Evolutionary conservation across 2,888 invertebrate genomes (phyloP), one percentile per base, ranked within the genome.

Genomic region (Eupithecia pulchellata): DNA sequence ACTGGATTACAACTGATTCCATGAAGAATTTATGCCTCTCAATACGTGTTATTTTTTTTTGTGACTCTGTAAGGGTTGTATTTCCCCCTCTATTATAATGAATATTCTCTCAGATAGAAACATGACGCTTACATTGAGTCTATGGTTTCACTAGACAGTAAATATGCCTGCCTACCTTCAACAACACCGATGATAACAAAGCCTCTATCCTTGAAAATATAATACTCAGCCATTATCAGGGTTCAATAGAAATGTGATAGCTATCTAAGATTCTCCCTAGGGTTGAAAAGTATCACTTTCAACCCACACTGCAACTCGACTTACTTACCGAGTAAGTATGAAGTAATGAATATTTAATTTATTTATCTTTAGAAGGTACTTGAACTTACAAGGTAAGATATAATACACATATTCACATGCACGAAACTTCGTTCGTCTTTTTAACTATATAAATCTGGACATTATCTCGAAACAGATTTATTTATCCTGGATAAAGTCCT

Each of bases 401-500:
- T 39, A 39, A 14, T n/a, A 14, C 11, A 8, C 8, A 5, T 32
- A 36, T 36, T 4, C 1, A 17, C n/a, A n/a, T 8, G 8, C 3
- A 27, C 1, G 0, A 57, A 57, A 57, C 30, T 32, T 32, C 6
- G 6, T 32, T 32, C 32, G 32, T 60, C 20, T 8, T 57, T 57
- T 57, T 57, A 29, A 29, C 13, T 61, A 25, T 61, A 63, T 80
- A 82, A 81, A 83, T 69, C 73, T 71, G 70, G 75, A 76, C 79
- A 80, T 83, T 81, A 84, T 79, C 83, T 82, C 79, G 81, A 81
- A 73, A 78, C 72, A 68, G 72, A 78, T 77, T 79, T 81, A 81
- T 84, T 81, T 81, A 81, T 81, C 76, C 76, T 76, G 79, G 77
- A 81, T 81, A 79, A 82, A 81, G 79, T 79, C 81, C 78, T 69